Evolutionary conservation across 2,797 vertebrate genomes (phyloP), one percentile per base, ranked within the genome.

Genomic region (Toxotes lorentzi): DNA sequence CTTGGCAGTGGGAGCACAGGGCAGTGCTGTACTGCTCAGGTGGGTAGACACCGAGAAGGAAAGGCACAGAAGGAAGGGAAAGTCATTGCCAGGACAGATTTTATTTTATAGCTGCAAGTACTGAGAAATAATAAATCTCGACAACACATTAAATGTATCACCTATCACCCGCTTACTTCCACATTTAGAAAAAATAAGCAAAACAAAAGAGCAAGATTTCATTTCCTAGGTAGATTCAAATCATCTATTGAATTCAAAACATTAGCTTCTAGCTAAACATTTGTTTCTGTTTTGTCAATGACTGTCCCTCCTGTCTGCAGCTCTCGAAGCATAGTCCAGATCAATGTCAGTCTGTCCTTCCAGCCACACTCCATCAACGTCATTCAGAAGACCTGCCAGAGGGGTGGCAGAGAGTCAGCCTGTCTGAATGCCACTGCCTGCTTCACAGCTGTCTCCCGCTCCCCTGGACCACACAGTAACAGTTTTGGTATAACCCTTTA

Each of bases 1-100:
- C 76, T 86, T 99, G 89, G 96, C 97, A 0, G 96, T 99, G 51
- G 98, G 98, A 43, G 96, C 97, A 0, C 97, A 97, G 56, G 97
- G 97, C 40, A 96, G 90, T 0, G 98, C 96, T 0, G 90, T 98
- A 8, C 82, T 99, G 73, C 93, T 98, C 78, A 97, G 97, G 97
- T 98, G 83, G 67, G 87, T 59, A n/a, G 23, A 27, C 47, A 50
- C n/a, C 50, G 24, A 62, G 34, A 12, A 17, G 16, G 35, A 61
- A 35, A 35, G 23, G 35, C 11, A 62, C n/a, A 23, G 34, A 66
- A 17, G 17, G 47, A 38, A 51, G 27, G 41, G n/a, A 38, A 30
- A 27, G 17, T 21, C 40, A 30, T 27, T 73, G 35, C 13, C 13
- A 64, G 41, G 17, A 61, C 66, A 47, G 8, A 40, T 67, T 70